These are phyloP conservation scores for Hyposmocoma kahamanoa DNA, from an alignment of 1,140 invertebrate species.

Conservation along the genomic window DNA sequence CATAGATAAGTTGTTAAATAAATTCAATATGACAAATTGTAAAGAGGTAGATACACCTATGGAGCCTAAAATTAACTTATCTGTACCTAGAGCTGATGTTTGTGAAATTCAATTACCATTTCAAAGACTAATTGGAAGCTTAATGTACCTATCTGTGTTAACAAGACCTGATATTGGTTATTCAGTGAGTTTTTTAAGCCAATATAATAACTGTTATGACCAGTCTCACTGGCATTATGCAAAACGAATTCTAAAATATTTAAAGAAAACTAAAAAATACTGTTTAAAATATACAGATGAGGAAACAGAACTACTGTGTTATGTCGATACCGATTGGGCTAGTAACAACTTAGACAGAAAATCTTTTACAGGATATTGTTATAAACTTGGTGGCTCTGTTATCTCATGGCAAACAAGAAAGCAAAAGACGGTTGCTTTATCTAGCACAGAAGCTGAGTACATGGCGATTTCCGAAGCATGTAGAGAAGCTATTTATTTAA, in stretches of 20 bases:
- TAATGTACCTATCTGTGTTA: conserved; percentile 38
- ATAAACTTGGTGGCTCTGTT: conserved; percentile 24
- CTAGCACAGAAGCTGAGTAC: conserved; percentile 52
- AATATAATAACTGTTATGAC: conserved; percentile 25
- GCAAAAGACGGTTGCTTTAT: conserved; percentile 43
- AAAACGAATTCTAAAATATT: conserved; percentile 40
- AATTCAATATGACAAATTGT: conserved; percentile 19
- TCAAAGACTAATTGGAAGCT: conserved; percentile 25
- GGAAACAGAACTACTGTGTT: conserved; percentile 17
- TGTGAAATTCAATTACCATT: conserved; percentile 13
- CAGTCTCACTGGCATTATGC: conserved; percentile 27
- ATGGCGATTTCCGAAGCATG: conserved; percentile 30
- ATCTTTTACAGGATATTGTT: conserved; percentile 51
- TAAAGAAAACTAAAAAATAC: conserved; percentile 34
- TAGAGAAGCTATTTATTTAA: conserved; percentile 19
- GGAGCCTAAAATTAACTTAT: conserved; percentile 17
- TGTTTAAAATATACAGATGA: conserved; percentile 10
- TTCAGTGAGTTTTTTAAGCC: conserved; percentile 29
- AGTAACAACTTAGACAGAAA: conserved; percentile 23
- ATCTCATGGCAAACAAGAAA: conserved; percentile 40
- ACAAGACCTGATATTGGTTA: conserved; percentile 47
- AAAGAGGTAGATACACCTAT: conserved; percentile 14
- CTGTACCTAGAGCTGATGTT: conserved; percentile 7
- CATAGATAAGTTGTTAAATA: conserved; percentile 15
- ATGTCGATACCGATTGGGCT: conserved; percentile 49